Percentiles rank a stretch among this genome's conserved stretches.
Conservation (phyloP, 1,140 invertebrate genomes). For the Tetraneura akinire region DNA sequence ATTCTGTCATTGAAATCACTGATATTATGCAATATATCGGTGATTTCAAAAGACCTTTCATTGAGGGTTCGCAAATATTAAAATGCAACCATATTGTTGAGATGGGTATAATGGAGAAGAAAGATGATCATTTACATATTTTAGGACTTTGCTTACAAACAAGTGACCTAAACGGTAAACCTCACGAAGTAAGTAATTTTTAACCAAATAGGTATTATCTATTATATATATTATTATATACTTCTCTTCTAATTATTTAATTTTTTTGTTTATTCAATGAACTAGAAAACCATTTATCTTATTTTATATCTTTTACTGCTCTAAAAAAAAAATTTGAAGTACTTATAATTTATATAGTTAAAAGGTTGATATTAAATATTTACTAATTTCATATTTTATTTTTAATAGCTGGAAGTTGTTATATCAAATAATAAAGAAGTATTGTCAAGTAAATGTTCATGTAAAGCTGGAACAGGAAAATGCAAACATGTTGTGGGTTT, state of each 20-base stretch:
- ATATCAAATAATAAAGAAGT: background rate
- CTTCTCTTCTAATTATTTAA: too few relatives aligned
- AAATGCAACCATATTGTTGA: background rate
- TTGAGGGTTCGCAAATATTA: background rate
- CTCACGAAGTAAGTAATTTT: slow-evolving; percentile 11
- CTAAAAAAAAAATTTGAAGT: too few relatives aligned
- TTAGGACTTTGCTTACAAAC: background rate
- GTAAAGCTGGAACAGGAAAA: background rate
- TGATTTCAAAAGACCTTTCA: background rate
- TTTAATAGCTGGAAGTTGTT: background rate
- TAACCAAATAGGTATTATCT: too few relatives aligned
- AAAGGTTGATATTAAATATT: background rate
- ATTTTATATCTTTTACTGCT: too few relatives aligned
- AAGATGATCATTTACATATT: background rate
- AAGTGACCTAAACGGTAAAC: background rate
- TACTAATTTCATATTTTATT: background rate
- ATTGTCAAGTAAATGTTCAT: background rate
- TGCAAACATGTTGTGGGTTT: background rate
- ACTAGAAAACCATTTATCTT: too few relatives aligned
- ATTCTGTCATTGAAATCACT: background rate
- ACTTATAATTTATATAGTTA: too few relatives aligned
- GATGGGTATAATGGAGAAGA: background rate
- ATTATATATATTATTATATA: too few relatives aligned
- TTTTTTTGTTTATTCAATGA: too few relatives aligned
- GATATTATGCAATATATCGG: background rate